Evolutionary conservation across 2,888 invertebrate species (phyloP).

Genomic region (Coecobrya sp.): DNA sequence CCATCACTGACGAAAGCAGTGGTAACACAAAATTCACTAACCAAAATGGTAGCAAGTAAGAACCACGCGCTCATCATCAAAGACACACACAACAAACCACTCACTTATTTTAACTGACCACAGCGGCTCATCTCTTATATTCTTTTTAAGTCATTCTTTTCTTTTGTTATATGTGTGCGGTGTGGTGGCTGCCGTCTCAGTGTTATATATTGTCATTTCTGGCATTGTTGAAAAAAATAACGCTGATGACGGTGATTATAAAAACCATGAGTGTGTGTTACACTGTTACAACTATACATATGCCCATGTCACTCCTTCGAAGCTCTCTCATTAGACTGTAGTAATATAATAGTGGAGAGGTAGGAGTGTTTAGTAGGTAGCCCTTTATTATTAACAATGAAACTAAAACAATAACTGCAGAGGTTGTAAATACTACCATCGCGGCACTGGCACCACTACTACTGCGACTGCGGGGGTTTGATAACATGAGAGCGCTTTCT

Average conservation of each 20-base stretch:
- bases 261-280: not conserved
- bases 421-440: conserved; percentile 34
- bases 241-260: conserved; percentile 11
- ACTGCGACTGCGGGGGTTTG: conserved; percentile 13
- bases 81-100: not conserved
- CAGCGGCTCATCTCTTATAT: conserved; percentile 51
- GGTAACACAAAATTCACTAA: not conserved
- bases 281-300: not conserved
- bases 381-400: conserved; percentile 35
- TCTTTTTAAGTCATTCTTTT: conserved; percentile 41
- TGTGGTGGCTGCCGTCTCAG: not conserved
- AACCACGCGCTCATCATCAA: not conserved
- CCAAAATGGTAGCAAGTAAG: not conserved
- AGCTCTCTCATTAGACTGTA: not conserved
- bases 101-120: conserved; percentile 59
- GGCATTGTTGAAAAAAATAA: conserved; percentile 16
- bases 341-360: not conserved
- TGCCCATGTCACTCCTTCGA: not conserved
- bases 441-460: not conserved
- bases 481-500: not conserved
- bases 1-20: not conserved
- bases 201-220: not conserved
- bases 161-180: not conserved
- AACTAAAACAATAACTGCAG: conserved; percentile 31
- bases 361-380: not conserved